Base-by-base conservation (phyloP, 2,888 invertebrate genomes). In the Junonia oenone region DNA sequence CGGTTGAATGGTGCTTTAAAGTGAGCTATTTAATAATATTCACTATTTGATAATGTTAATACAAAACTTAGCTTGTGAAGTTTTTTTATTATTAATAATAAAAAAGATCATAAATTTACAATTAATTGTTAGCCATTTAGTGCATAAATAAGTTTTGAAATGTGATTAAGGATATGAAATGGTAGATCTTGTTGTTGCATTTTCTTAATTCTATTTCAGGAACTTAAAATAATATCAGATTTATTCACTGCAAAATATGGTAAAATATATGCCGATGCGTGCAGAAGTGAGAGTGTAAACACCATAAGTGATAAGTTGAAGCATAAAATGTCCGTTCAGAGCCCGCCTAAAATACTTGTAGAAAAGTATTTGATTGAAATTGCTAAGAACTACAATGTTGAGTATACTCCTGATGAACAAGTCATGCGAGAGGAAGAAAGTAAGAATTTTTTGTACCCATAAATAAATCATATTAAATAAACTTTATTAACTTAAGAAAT, bases 291-390 rank as follows among this genome's bases (percentile, higher is more conserved):
- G 75, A 92, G 93, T 56, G 91, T 97, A 3, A 93, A 93, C 60
- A 95, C 96, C 6, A 95, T 95, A 26, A 98, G 97, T 68, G 96
- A 97, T 58, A 98, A 98, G 78, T 81, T 99, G 37, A 96, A 96
- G 82, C 97, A 97, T 72, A 99, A 99, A 87, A 90, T 99, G 83
- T 95, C 96, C 19, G 94, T 98, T 6, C 97, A 98, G 68, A 97
- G 98, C 29, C 99, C 99, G 2, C 97, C 99, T 0, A 99, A 98
- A 78, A 89, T 98, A 52, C 91, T 99, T 14, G 96, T 99, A 6
- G 99, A 99, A 78, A 96, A 96, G 75, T 97, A 92, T 69, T 87
- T 99, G 67, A 95, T 98, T 69, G 99, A 99, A 89, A 99, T 99
- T 68, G 98, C 99, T 0, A 98, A 96, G 81, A 97, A 96, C 71